Evolutionary conservation across 2,888 invertebrate species (phyloP), one percentile per base, ranked within the genome.

Genomic region (Melitaea athalia): DNA sequence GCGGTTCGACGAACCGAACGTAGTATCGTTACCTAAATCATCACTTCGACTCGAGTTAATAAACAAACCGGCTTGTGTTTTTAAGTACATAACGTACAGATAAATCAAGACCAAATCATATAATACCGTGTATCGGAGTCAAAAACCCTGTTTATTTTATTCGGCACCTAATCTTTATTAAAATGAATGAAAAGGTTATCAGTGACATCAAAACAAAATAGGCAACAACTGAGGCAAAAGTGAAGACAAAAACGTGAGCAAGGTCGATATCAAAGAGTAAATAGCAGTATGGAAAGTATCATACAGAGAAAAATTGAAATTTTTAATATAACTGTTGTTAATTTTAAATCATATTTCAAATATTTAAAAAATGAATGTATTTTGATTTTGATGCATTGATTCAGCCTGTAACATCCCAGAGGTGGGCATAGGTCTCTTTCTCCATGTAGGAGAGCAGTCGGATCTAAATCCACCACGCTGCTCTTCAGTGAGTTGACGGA

Each of bases 1-100:
- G 79, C 78, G 81, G 91, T 88, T 85, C 87, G 84, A 81, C 82
- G 91, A 90, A 88, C 91, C 75, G 80, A 68, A 70, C 55, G 70
- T 68, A 67, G 59, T 67, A 68, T 70, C 72, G 64, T 79, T 81
- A 78, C 76, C 74, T 76, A 73, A 79, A 74, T 74, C 69, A 68
- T 70, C 62, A 57, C 47, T 70, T 49, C 49, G 68, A 57, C 59
- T 38, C 65, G 50, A 66, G 61, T 70, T 72, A 68, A 62, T 70
- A 70, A 67, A 45, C 55, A 61, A 49, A 50, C 52, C 15, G 14
- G 57, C 38, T 15, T 17, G 14, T n/a, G 57, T 52, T 17, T 24
- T 50, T 24, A 52, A 11, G 42, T 42, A 38, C 57, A 15, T 42
- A 10, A n/a, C 11, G 31, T 42, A 57, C 38, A 38, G 38, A 8